Evolutionary conservation across 2,888 invertebrate species (phyloP).

Genomic region (Watsonalla cultraria): DNA sequence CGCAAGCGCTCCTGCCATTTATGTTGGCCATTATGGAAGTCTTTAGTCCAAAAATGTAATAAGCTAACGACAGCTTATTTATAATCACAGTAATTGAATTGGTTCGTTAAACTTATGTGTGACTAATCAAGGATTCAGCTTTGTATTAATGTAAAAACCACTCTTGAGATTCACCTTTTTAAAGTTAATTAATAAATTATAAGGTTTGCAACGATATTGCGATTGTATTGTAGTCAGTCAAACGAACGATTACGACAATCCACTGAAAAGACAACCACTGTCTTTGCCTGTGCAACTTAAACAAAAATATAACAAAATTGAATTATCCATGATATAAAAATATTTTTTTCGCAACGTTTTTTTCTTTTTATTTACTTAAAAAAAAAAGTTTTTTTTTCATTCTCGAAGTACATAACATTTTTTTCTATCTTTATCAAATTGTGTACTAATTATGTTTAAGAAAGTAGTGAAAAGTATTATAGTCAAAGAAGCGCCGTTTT

Average conservation of each 20-base stretch:
- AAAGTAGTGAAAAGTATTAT: too few species aligned
- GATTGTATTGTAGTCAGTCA: conserved; percentile 11
- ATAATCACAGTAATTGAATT: conserved; percentile 4
- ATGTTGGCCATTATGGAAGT: conserved; percentile 37
- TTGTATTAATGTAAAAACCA: too few species aligned
- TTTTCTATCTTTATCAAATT: too few species aligned
- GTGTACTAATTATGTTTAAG: too few species aligned
- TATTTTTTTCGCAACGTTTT: too few species aligned
- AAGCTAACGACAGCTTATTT: conserved; percentile 9
- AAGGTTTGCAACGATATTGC: conserved; percentile 13
- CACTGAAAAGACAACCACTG: conserved; percentile 17
- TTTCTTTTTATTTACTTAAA: too few species aligned
- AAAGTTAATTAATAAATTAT: conserved; percentile 6
- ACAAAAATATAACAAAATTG: conserved; percentile 26
- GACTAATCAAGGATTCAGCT: neutral
- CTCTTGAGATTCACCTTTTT: too few species aligned
- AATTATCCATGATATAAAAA: too few species aligned
- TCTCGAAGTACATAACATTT: too few species aligned
- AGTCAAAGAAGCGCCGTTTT: too few species aligned
- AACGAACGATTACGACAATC: conserved; percentile 15
- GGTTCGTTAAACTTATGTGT: conserved; percentile 5
- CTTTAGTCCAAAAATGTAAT: conserved; percentile 29
- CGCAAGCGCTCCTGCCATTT: conserved; percentile 55
- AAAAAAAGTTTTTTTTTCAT: too few species aligned
- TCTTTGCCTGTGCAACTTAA: conserved; percentile 27